Conservation (phyloP, 2,797 vertebrate genomes). For the Gymnothorax javanicus region DNA sequence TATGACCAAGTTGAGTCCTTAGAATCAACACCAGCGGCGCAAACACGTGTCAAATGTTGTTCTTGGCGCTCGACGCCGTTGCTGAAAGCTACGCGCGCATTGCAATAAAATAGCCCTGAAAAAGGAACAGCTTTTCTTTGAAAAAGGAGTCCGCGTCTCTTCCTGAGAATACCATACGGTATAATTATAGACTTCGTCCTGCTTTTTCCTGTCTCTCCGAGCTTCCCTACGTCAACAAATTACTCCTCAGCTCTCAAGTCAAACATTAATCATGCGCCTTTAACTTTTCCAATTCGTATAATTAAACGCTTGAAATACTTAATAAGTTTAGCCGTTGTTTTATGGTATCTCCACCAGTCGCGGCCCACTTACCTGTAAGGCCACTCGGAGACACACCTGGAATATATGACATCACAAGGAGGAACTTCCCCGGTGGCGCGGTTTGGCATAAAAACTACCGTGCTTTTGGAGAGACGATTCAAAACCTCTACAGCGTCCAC, state of each 20-base stretch:
- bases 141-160: neutral
- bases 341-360: neutral
- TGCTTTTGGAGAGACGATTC: neutral
- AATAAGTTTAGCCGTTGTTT: neutral
- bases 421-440: neutral
- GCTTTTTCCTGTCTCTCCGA: constrained; percentile 50
- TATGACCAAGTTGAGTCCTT: neutral
- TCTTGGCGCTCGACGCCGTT: too few relatives aligned
- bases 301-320: neutral
- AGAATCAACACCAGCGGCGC: neutral
- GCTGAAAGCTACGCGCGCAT: neutral
- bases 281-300: neutral
- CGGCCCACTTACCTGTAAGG: constrained; percentile 54
- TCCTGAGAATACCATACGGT: constrained; percentile 7
- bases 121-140: neutral
- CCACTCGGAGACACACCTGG: constrained; percentile 65
- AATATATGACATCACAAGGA: constrained; percentile 48
- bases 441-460: neutral
- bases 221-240: constrained; percentile 63
- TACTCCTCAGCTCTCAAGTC: neutral
- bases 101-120: neutral
- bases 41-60: neutral
- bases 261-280: neutral
- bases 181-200: constrained; percentile 61
- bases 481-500: neutral